Percentiles rank a stretch among this genome's conserved stretches.
These are phyloP conservation scores for Mesitornis unicolor DNA, from an alignment of 2,113 vertebrate species.

Conservation along the genomic window DNA sequence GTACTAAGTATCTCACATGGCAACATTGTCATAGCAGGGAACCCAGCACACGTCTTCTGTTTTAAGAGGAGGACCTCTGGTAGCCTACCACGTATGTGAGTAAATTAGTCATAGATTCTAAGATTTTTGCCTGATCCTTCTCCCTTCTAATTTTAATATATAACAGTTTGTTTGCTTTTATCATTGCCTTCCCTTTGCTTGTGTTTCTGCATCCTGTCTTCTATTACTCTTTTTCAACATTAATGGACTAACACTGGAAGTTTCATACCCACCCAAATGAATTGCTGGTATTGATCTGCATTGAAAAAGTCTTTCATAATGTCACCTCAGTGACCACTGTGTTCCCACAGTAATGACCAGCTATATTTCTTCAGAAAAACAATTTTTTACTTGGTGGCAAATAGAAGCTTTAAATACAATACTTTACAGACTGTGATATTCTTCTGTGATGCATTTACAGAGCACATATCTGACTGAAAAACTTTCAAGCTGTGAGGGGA, in stretches of 20 bases:
- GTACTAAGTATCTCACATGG: not conserved
- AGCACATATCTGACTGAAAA: not conserved
- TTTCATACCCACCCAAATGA: slow-evolving; percentile 25
- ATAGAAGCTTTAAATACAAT: slow-evolving; percentile 6
- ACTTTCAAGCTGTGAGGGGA: no score
- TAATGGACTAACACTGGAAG: slow-evolving; percentile 28
- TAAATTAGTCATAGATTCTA: not conserved
- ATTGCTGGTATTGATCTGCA: slow-evolving; percentile 51
- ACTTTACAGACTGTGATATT: not conserved
- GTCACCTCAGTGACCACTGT: not conserved
- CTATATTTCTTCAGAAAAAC: slow-evolving; percentile 52
- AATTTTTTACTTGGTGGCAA: slow-evolving; percentile 23
- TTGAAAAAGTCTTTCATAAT: slow-evolving; percentile 34
- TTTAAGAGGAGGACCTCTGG: not conserved
- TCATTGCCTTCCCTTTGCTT: not conserved
- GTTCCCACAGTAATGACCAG: slow-evolving; percentile 37
- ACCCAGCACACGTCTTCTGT: not conserved
- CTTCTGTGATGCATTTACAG: not conserved
- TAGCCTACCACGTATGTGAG: not conserved
- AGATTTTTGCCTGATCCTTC: not conserved
- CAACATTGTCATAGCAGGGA: not conserved
- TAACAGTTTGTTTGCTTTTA: not conserved
- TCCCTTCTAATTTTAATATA: not conserved
- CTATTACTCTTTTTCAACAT: not conserved
- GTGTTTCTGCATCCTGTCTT: not conserved